Evolutionary conservation across 2,888 invertebrate species (phyloP).

Genomic region (Apotomis betuletana): DNA sequence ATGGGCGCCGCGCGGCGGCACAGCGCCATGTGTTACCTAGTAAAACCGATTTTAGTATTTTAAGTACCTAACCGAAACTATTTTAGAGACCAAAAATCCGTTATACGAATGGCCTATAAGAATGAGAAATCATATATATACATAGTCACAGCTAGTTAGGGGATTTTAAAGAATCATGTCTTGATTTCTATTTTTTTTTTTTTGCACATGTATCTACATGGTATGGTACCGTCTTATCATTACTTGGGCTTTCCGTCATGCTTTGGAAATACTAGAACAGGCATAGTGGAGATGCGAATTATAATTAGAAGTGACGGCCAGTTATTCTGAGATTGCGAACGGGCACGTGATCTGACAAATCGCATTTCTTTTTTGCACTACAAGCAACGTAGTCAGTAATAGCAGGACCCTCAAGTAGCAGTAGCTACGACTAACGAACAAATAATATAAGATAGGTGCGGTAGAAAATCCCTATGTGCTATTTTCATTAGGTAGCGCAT

Average conservation of each 20-base stretch:
- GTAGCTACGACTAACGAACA: no score
- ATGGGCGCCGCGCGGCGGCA: no score
- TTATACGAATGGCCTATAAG: no score
- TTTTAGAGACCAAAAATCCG: no score
- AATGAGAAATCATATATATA: no score
- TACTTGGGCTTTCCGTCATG: slow-evolving; percentile 23
- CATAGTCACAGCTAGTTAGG: no score
- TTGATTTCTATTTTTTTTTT: not conserved
- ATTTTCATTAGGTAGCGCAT: not conserved
- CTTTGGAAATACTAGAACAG: slow-evolving; percentile 36
- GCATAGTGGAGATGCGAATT: slow-evolving; percentile 59
- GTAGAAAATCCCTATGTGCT: not conserved
- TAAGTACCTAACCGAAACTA: no score
- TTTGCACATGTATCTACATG: no score
- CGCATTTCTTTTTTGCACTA: slow-evolving; percentile 16
- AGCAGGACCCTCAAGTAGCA: not conserved
- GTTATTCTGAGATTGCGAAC: slow-evolving; percentile 75
- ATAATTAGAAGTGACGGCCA: slow-evolving; percentile 76
- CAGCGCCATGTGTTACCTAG: no score
- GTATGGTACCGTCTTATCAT: not conserved
- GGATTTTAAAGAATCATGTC: no score
- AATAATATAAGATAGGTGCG: not conserved
- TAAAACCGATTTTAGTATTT: no score
- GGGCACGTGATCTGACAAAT: slow-evolving; percentile 68
- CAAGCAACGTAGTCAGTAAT: not conserved